A percentile compares a stretch with the other conserved stretches of the same genome.
phyloP scores from a whole-genome alignment of 2,797 vertebrate species.

The Chiloscyllium punctatum region DNA sequence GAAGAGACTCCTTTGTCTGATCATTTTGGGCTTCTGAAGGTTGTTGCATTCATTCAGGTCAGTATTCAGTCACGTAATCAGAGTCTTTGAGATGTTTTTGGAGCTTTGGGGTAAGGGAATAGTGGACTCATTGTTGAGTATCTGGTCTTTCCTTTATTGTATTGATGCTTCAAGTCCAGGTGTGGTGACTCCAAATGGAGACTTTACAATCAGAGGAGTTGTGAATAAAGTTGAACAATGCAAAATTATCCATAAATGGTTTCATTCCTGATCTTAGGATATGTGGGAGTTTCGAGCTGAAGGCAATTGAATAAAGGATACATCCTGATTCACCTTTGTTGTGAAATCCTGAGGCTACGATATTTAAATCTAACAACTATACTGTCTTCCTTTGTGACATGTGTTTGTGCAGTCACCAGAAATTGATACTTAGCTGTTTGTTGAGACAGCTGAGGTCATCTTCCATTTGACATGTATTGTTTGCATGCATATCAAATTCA shows the following conservation, averaged over 20 bases:
- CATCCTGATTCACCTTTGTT: background rate
- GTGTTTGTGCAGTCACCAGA: background rate
- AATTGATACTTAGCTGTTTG: background rate
- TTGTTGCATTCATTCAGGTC: background rate
- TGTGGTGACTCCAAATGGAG: background rate
- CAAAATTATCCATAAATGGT: background rate
- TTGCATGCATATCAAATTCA: background rate
- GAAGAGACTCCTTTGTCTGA: background rate
- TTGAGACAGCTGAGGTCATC: background rate
- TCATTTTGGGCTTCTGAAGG: background rate
- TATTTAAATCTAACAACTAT: background rate
- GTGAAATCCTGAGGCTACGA: background rate
- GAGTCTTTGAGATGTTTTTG: background rate
- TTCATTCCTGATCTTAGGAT: background rate
- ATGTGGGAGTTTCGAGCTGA: background rate
- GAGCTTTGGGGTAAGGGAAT: background rate
- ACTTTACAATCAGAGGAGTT: background rate
- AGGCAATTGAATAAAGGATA: background rate
- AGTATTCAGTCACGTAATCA: background rate
- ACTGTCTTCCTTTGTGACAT: background rate
- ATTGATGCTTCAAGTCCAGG: background rate
- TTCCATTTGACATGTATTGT: background rate
- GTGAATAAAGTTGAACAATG: background rate
- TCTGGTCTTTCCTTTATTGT: background rate
- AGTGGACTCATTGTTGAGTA: background rate